Evolutionary conservation across 2,797 vertebrate genomes (phyloP).

Genomic region (Chanos chanos): DNA sequence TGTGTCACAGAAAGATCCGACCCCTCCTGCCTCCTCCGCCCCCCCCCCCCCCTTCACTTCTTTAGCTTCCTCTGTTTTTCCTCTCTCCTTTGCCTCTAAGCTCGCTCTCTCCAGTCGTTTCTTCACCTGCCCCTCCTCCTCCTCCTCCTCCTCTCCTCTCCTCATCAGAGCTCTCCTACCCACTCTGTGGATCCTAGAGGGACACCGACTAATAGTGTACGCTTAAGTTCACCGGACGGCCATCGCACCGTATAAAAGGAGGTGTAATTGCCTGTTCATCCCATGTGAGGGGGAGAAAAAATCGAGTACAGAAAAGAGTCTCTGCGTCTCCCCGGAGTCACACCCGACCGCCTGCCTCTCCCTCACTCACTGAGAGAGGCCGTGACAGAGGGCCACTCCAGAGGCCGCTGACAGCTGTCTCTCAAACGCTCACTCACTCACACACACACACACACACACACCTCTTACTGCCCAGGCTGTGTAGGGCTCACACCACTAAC

Average conservation of each 20-base stretch:
- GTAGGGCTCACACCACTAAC: conserved; percentile 48
- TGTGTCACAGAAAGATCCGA: conserved; percentile 71
- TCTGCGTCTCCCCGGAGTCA: conserved; percentile 65
- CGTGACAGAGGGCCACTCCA: conserved; percentile 50
- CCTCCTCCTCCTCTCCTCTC: background rate
- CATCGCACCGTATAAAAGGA: conserved; percentile 88
- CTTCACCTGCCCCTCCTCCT: background rate
- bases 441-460: conserved; percentile 34
- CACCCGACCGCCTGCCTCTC: conserved; percentile 42
- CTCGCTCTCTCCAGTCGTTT: background rate
- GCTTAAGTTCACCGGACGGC: conserved; percentile 89
- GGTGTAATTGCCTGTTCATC: conserved; percentile 97
- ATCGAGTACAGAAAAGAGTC: conserved; percentile 79
- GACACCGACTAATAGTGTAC: conserved; percentile 90
- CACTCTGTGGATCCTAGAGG: conserved; percentile 82
- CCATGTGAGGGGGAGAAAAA: conserved; percentile 84
- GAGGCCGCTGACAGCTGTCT: conserved; percentile 69
- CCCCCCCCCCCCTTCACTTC: background rate
- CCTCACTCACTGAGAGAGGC: conserved; percentile 12
- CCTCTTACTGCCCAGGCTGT: conserved; percentile 33
- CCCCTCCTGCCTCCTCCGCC: conserved; percentile 10
- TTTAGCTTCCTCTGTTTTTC: background rate
- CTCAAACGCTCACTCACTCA: conserved; percentile 61
- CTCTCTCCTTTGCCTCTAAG: background rate
- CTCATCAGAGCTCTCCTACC: conserved; percentile 9